Base-by-base conservation (phyloP, 2,797 vertebrate genomes). In the Sebastes wilsoni region DNA sequence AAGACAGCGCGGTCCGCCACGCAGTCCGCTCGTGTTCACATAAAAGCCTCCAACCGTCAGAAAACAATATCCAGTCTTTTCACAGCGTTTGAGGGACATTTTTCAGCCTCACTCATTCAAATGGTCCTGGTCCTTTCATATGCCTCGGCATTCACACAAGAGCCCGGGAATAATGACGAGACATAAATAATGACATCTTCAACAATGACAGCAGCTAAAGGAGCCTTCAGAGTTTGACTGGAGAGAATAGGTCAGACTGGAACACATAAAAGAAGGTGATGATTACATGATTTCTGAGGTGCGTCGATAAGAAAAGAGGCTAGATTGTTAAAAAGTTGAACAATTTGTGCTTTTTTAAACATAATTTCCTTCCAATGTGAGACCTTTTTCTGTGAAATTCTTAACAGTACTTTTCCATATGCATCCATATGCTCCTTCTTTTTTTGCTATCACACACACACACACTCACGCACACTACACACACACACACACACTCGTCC, bases 181-280 rank as follows among this genome's bases (percentile, higher is more conserved):
- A 72, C 77, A 65, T 82, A 90, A 89, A 89, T 83, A 81, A 87
- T 58, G 64, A 80, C 83, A 69, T 77, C 72, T 23, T 87, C 61
- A 58, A 93, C 90, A 93, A 93, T 86, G 75, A 70, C 5, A 14
- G 66, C 75, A 34, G 79, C 75, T 76, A 75, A 82, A 88, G 81
- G 73, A 81, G 71, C 85, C 85, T 90, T 88, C 86, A 62, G 66
- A 75, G 79, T 85, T 77, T 67, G 84, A 81, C 59, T 75, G 75
- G 36, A 76, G 66, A 87, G 66, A 89, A 87, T 49, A 81, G 82
- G 77, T 86, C 80, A 84, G 79, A 71, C 67, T 22, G 62, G 49
- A 79, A 72, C 0, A 7, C 66, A 74, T 54, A 72, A 86, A 75
- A 86, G 74, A 56, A 77, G 72, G n/a, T 9, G 71, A 20, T 30